Percentiles rank a stretch among this genome's conserved stretches.
phyloP scores from a whole-genome alignment of 2,797 vertebrate species.

The Peromyscus melanophrys region DNA sequence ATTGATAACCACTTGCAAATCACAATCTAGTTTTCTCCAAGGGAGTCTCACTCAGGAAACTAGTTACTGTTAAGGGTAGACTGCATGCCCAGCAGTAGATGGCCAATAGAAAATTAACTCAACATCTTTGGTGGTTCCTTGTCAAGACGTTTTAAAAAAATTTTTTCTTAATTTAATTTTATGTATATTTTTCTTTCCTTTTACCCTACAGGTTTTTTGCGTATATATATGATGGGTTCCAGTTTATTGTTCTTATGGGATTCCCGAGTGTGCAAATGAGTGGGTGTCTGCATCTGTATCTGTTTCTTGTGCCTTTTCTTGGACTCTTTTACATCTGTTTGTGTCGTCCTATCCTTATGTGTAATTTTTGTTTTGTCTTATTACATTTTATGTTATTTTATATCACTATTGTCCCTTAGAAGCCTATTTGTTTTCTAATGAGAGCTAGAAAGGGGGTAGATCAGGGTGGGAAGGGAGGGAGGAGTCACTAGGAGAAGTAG shows the following conservation, averaged over 20 bases:
- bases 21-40: not conserved
- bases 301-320: not conserved
- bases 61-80: not conserved
- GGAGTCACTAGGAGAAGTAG: not conserved
- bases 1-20: not conserved
- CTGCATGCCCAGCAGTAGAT: too few relatives aligned
- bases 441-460: not conserved
- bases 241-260: not conserved
- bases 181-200: not conserved
- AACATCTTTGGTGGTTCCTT: not conserved
- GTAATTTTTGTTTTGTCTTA: not conserved
- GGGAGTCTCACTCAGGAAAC: not conserved
- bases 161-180: not conserved
- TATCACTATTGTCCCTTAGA: not conserved
- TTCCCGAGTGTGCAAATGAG: not conserved
- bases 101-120: not conserved
- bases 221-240: not conserved
- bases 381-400: not conserved
- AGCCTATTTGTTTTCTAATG: not conserved
- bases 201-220: not conserved
- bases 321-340: not conserved
- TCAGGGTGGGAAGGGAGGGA: not conserved
- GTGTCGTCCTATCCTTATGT: not conserved
- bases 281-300: not conserved
- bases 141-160: not conserved